Conservation (phyloP, 2,113 vertebrate species). For the Melozone crissalis region DNA sequence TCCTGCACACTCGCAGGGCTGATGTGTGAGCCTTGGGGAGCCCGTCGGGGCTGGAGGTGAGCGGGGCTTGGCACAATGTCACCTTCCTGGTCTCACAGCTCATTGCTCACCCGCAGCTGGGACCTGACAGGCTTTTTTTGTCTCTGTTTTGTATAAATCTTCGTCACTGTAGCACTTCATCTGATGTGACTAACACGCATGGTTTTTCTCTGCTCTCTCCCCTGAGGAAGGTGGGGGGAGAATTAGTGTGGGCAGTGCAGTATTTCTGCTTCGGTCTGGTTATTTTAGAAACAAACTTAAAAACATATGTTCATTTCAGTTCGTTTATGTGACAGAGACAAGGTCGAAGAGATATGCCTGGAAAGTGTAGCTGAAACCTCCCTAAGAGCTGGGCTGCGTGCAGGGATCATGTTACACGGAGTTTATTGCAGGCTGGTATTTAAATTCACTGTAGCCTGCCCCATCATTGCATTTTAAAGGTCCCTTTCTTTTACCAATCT, state of each 20-base stretch:
- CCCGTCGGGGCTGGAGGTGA: background rate
- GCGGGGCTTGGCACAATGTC: rapidly evolving
- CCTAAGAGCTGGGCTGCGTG: background rate
- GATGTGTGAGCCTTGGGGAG: rapidly evolving
- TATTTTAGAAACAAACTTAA: conserved; percentile 57
- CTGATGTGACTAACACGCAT: conserved; percentile 21
- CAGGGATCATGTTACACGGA: background rate
- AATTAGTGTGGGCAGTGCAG: background rate
- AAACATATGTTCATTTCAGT: conserved; percentile 60
- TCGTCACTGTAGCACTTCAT: conserved; percentile 1
- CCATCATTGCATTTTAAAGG: background rate
- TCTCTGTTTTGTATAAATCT: conserved; percentile 32
- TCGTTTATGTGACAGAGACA: conserved; percentile 40
- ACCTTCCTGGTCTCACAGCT: background rate
- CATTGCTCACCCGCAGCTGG: background rate
- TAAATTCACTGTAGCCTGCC: background rate
- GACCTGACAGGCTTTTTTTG: background rate
- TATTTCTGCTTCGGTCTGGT: conserved; percentile 20
- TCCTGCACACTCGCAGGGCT: background rate
- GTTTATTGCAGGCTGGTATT: conserved; percentile 3
- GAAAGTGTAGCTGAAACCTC: conserved; percentile 41
- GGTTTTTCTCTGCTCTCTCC: conserved; percentile 49
- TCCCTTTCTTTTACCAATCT: background rate
- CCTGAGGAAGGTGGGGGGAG: conserved; percentile 22
- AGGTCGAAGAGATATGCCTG: conserved; percentile 43